Evolutionary conservation across 2,797 vertebrate species (phyloP).

Genomic region (Galaxias olidus): DNA sequence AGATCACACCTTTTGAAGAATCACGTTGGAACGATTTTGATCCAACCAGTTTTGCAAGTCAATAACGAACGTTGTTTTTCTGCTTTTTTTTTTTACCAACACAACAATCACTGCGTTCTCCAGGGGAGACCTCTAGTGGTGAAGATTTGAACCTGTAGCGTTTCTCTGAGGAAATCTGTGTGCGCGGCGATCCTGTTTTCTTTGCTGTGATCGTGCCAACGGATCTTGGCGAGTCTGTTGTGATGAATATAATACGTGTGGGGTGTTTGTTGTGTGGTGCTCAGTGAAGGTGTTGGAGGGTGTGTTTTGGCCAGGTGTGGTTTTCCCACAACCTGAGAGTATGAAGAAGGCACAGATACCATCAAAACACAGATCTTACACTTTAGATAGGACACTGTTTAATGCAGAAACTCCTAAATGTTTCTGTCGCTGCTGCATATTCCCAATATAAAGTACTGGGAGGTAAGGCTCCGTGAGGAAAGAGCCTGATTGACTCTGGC

Average conservation of each 20-base stretch:
- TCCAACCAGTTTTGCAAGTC: conserved; percentile 20
- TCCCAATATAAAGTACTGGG: background rate
- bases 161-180: conserved; percentile 17
- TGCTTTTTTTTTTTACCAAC: too few relatives aligned
- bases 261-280: background rate
- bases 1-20: conserved; percentile 15
- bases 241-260: background rate
- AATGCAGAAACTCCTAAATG: background rate
- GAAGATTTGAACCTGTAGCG: conserved; percentile 17
- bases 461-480: background rate
- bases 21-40: conserved; percentile 7
- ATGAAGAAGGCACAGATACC: too few relatives aligned
- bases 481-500: conserved; percentile 38
- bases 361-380: too few relatives aligned
- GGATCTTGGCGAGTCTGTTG: background rate
- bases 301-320: too few relatives aligned
- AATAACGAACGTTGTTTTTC: background rate
- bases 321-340: too few relatives aligned
- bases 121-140: conserved; percentile 65
- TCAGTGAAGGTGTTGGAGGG: too few relatives aligned
- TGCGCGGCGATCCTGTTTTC: conserved; percentile 18
- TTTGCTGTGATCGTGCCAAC: background rate
- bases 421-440: background rate
- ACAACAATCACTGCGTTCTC: background rate
- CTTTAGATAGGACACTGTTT: too few relatives aligned